Evolutionary conservation across 2,797 vertebrate species (phyloP).

Genomic region (Syngnathus rostellatus): DNA sequence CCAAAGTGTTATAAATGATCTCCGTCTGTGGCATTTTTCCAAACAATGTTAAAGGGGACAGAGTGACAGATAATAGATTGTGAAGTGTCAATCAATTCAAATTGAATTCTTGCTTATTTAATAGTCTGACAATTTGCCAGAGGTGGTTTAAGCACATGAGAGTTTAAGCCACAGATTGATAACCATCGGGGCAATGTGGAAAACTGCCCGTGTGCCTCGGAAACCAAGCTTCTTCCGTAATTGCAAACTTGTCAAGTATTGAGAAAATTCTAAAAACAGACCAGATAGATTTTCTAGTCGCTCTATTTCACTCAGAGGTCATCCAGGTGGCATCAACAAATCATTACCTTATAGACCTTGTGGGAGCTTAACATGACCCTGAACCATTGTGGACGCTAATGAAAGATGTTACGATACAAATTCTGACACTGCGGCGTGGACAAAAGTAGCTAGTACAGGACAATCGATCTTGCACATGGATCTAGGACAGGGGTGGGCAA

Average conservation of each 20-base stretch:
- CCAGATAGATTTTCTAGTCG: background rate
- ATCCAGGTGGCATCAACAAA: background rate
- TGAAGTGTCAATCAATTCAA: background rate
- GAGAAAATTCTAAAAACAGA: background rate
- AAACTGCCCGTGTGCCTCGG: background rate
- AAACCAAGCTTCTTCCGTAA: background rate
- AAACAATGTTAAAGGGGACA: background rate
- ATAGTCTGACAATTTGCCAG: background rate
- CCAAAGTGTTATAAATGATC: background rate
- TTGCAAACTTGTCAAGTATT: background rate
- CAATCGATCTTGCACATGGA: background rate
- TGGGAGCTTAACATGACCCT: background rate
- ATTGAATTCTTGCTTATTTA: background rate
- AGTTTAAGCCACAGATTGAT: background rate
- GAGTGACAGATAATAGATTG: slow-evolving; percentile 3
- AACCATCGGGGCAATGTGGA: background rate
- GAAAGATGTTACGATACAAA: background rate
- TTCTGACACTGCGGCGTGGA: background rate
- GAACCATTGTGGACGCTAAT: background rate
- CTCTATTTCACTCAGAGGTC: background rate
- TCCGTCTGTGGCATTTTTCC: background rate
- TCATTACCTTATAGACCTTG: background rate
- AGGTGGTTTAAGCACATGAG: background rate
- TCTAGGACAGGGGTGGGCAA: too few relatives aligned
- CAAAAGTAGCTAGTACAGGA: background rate